phyloP scores from a whole-genome alignment of 2,113 vertebrate genomes.

The Suricata suricatta region DNA sequence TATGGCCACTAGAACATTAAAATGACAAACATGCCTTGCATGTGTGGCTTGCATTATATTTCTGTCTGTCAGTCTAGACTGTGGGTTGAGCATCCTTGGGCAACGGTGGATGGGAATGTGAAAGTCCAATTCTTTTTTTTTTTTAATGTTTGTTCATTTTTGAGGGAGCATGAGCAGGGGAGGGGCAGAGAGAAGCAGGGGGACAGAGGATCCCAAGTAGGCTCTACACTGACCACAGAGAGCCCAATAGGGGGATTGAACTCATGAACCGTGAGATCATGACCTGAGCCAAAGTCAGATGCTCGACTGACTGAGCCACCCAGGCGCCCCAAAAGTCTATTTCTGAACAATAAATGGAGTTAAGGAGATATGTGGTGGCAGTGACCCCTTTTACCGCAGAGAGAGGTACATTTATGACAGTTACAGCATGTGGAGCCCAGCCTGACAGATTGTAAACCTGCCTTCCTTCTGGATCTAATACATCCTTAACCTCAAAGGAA shows the following conservation, averaged over 20 bases:
- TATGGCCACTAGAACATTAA: not conserved
- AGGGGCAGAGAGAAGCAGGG: no score
- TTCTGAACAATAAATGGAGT: not conserved
- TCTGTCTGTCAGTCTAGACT: not conserved
- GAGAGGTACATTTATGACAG: constrained; percentile 1
- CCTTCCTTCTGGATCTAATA: constrained; percentile 68
- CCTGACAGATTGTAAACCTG: constrained; percentile 49
- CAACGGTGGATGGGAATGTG: not conserved
- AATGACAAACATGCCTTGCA: not conserved
- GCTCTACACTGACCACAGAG: no score
- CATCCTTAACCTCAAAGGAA: constrained; percentile 76
- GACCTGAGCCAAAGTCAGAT: no score
- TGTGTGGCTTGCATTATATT: not conserved
- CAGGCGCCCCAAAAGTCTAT: no score
- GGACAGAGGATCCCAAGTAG: no score
- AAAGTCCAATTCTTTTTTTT: not conserved
- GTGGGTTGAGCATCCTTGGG: not conserved
- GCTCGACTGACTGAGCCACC: no score
- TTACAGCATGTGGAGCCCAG: constrained; percentile 9
- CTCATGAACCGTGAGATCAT: no score
- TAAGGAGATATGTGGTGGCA: not conserved
- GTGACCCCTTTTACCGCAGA: constrained; percentile 58
- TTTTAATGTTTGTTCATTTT: no score
- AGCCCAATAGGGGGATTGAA: no score
- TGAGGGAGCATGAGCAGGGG: no score